These are phyloP conservation scores for Incurvaria masculella DNA, from an alignment of 2,888 invertebrate species.

Conservation along the genomic window DNA sequence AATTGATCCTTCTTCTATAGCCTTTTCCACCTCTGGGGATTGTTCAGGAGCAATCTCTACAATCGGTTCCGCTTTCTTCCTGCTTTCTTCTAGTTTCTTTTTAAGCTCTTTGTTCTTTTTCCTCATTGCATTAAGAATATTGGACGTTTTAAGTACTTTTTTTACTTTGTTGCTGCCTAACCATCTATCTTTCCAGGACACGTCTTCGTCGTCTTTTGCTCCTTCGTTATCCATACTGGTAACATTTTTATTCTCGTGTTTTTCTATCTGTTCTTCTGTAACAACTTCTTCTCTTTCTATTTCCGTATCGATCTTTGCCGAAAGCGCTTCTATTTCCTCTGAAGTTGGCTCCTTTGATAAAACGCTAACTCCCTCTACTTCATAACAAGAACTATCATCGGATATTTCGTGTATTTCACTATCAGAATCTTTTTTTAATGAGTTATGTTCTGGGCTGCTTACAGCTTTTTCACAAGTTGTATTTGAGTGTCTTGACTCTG, in stretches of 20 bases:
- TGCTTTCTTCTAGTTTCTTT: slow-evolving; percentile 33
- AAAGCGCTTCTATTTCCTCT: slow-evolving; percentile 41
- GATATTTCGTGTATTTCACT: slow-evolving; percentile 35
- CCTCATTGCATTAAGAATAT: slow-evolving; percentile 57
- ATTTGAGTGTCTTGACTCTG: background rate
- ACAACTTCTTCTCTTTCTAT: slow-evolving; percentile 34
- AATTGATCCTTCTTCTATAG: slow-evolving; percentile 48
- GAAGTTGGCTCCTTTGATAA: slow-evolving; percentile 44
- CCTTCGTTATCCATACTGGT: slow-evolving; percentile 17
- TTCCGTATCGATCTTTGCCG: slow-evolving; percentile 43
- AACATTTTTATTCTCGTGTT: slow-evolving; percentile 6
- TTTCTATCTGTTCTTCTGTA: slow-evolving; percentile 18
- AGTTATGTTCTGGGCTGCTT: background rate
- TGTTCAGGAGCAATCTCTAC: slow-evolving; percentile 17
- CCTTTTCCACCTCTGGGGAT: slow-evolving; percentile 30
- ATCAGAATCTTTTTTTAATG: slow-evolving; percentile 3
- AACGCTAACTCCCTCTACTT: slow-evolving; percentile 32
- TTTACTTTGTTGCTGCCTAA: slow-evolving; percentile 59
- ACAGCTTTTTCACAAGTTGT: too few relatives aligned
- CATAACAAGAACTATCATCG: slow-evolving; percentile 38
- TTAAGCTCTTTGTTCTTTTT: slow-evolving; percentile 54
- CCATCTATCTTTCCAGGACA: slow-evolving; percentile 60
- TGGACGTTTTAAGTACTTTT: slow-evolving; percentile 52
- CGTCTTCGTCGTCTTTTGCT: slow-evolving; percentile 20
- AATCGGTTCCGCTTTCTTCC: slow-evolving; percentile 15